A percentile compares a stretch with the other conserved stretches of the same genome.
These are phyloP conservation scores for Piaya cayana DNA, from an alignment of 2,113 vertebrate genomes.

Conservation along the genomic window DNA sequence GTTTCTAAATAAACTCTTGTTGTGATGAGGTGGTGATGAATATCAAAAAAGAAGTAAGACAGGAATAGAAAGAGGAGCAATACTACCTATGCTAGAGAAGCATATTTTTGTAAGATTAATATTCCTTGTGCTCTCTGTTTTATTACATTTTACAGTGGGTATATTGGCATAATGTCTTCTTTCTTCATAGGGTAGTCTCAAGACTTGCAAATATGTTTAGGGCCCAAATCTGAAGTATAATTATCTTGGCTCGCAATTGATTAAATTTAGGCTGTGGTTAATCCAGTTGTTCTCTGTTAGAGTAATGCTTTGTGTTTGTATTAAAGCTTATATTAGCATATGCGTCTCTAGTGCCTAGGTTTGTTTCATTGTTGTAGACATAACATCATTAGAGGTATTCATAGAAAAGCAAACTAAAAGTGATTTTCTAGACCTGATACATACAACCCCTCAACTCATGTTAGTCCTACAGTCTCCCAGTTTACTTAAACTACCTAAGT, in stretches of 20 bases:
- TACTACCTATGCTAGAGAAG: not conserved
- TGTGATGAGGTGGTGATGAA: not conserved
- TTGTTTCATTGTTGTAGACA: not conserved
- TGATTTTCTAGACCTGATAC: not conserved
- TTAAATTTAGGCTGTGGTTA: not conserved
- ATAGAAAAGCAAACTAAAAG: not conserved
- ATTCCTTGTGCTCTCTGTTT: not conserved
- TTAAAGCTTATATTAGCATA: not conserved
- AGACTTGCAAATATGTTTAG: not conserved
- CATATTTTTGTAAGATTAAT: not conserved
- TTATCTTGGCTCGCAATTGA: not conserved
- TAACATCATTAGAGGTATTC: not conserved
- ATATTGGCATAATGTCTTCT: not conserved
- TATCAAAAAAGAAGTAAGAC: not conserved
- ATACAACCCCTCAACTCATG: accelerated
- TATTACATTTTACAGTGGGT: not conserved
- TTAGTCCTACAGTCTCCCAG: not conserved
- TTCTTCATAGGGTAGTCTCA: not conserved
- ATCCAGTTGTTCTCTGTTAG: not conserved
- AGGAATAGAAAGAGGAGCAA: not conserved
- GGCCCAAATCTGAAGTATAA: not conserved
- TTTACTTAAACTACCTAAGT: not conserved
- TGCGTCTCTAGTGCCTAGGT: not conserved
- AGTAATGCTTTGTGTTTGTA: not conserved
- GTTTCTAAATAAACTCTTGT: not conserved